Evolutionary conservation across 2,888 invertebrate genomes (phyloP), one percentile per base, ranked within the genome.

Genomic region (Apamea epomidion): DNA sequence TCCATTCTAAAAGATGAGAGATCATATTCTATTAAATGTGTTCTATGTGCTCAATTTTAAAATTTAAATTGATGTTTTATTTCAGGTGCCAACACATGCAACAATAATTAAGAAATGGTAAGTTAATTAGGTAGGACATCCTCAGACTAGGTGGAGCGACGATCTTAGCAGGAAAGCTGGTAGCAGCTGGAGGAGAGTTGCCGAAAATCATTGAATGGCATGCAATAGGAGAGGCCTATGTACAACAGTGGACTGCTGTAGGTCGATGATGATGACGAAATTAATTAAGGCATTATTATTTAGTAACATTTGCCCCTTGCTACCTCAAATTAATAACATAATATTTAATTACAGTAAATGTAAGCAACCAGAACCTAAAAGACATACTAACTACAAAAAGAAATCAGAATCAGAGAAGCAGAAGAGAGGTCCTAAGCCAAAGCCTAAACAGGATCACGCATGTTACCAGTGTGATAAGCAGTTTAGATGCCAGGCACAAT

Each of bases 341-440:
- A n/a, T 83, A 6, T 64, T 60, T 32, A 0, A 8, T 82, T 83
- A 37, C 65, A 97, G 96, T 88, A 96, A 96, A 92, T 97, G 97
- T 89, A 95, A 94, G 78, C 76, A 88, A 62, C 86, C 87, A 48
- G 91, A 92, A 76, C 91, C 90, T 37, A 96, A 94, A 87, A 94
- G 92, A 84, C 94, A 92, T 72, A 92, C 94, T 62, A 96, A 97
- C 74, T 97, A 98, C 86, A 97, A 97, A 90, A 96, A 95, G 42
- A 98, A 98, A 90, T 94, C 97, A 0, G 97, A 97, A 29, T 95
- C 97, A 60, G 97, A 97, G 74, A 97, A 97, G 87, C 94, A 96
- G 82, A 98, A 97, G 87, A 94, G 97, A 10, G 98, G 98, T 0
- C 98, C 98, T 0, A 98, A 98, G 86, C 97, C 98, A 0, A 97